Base-by-base conservation (phyloP, 2,888 invertebrate species). In the Drosophila stalkeri region DNA sequence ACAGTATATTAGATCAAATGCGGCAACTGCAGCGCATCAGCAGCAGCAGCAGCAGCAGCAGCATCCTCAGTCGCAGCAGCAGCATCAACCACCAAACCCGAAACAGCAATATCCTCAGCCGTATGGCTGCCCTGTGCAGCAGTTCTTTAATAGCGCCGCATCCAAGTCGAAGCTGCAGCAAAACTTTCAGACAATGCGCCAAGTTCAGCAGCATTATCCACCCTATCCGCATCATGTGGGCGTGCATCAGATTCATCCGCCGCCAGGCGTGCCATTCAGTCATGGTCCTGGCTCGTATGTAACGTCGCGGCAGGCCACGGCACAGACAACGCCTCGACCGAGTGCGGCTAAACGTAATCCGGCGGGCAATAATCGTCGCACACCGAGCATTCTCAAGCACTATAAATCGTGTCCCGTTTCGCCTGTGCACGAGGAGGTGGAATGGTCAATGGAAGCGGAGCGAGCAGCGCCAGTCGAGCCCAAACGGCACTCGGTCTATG, bases 331-430 rank as follows among this genome's bases (percentile, higher is more conserved):
- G 0, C 75, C 82, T 1, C 76, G 87, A 1, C 44, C 70, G 23
- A 70, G 86, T 20, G 82, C 78, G 2, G 80, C 77, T 5, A 92
- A 91, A 46, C 82, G 91, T 0, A 90, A 91, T 76, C 92, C 90
- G 4, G 85, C 84, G 4, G 91, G 91, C 2, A 92, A 91, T 72
- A 93, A 81, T 79, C 93, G 92, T 46, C 92, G 92, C 44, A 93
- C 91, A 20, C 91, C 92, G 16, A 95, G 95, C 81, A 95, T 95
- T 63, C 93, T 95, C 54, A 95, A 95, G 79, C 95, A 95, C 81
- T 95, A 96, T 77, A 96, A 97, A 85, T 97, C 97, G 6, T 95
- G 97, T 79, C 97, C 97, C 0, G 96, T 97, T 0, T 97, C 97
- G 0, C 97, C 97, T 0, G 97, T 97, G 0, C 96, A 96, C 61